Percentiles rank a stretch among this genome's conserved stretches.
Conservation (phyloP, 2,797 vertebrate genomes). For the Gymnopithys bicolor region DNA sequence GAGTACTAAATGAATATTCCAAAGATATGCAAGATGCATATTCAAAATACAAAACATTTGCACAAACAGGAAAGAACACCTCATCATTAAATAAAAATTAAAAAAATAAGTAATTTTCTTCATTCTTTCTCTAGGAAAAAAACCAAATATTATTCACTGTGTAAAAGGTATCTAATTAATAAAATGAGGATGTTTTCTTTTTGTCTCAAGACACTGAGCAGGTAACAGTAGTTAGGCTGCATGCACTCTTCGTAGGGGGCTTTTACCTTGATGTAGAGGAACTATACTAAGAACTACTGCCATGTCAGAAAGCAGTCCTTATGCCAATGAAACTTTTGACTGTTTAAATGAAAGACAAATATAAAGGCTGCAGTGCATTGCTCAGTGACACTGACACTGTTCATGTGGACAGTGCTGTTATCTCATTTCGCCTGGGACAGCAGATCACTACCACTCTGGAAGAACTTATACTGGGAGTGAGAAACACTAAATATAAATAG, state of each 20-base stretch:
- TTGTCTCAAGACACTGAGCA: background rate
- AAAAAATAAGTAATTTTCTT: background rate
- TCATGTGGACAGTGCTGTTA: background rate
- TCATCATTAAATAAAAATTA: background rate
- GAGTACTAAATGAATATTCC: background rate
- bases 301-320: background rate
- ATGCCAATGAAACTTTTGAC: background rate
- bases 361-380: background rate
- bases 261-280: background rate
- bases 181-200: background rate
- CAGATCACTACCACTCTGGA: background rate
- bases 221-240: background rate
- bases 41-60: background rate
- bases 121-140: background rate
- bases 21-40: background rate
- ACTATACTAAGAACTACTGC: background rate
- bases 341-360: background rate
- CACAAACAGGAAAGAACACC: background rate
- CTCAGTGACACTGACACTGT: background rate
- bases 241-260: background rate
- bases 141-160: background rate
- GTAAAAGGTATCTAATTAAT: background rate
- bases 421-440: background rate
- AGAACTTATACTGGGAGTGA: background rate
- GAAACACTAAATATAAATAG: background rate